Conservation (phyloP, 2,797 vertebrate genomes). For the Sebastes iracundus region DNA sequence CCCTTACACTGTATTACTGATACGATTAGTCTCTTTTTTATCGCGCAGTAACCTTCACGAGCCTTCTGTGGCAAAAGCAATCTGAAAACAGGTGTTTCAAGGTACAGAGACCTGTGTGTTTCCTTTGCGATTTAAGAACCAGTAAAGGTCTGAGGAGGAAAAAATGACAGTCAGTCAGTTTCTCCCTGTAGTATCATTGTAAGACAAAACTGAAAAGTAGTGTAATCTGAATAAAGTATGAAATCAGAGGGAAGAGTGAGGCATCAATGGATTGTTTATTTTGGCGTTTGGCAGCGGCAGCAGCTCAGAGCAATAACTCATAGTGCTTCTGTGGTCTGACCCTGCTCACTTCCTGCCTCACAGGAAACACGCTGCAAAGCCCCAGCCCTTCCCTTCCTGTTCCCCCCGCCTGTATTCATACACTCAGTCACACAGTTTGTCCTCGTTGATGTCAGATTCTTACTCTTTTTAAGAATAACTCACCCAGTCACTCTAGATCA, state of each 20-base stretch:
- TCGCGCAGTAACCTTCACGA: conserved; percentile 4
- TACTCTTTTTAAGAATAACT: neutral
- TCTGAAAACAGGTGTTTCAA: neutral
- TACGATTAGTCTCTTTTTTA: neutral
- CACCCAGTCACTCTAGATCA: neutral
- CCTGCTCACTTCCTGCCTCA: conserved; percentile 77
- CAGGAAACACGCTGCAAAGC: conserved; percentile 75
- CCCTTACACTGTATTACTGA: conserved; percentile 7
- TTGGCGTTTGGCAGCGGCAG: conserved; percentile 55
- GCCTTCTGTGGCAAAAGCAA: neutral
- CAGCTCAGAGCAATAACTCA: conserved; percentile 61
- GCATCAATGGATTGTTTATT: conserved; percentile 49
- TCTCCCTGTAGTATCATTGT: neutral
- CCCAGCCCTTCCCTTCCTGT: conserved; percentile 78
- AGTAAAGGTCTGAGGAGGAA: neutral
- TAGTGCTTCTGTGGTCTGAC: conserved; percentile 63
- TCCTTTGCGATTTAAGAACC: neutral
- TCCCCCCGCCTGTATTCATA: conserved; percentile 25
- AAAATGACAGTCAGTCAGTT: neutral
- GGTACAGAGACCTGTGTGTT: neutral
- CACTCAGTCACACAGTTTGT: neutral
- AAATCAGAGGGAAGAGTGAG: conserved; percentile 34
- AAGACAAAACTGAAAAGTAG: conserved; percentile 6
- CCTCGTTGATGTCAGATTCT: neutral
- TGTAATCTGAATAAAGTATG: conserved; percentile 15